Evolutionary conservation across 2,113 vertebrate species (phyloP).

Genomic region (Tretioscincus oriximinensis): DNA sequence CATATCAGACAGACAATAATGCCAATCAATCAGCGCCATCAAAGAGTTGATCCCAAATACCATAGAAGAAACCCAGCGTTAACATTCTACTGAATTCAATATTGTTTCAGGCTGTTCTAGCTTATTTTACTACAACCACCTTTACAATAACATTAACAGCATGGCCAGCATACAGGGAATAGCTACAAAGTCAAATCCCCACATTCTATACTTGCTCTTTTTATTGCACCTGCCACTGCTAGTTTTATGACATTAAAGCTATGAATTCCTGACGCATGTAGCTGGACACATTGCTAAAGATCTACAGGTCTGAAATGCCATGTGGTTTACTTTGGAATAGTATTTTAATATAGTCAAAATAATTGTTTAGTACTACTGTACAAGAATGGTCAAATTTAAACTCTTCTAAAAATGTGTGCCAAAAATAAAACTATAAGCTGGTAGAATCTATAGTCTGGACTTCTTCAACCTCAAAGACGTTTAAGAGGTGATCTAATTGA

Average conservation of each 20-base stretch:
- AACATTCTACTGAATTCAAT: constrained; percentile 9
- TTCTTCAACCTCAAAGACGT: too few relatives aligned
- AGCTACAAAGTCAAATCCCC: neutral
- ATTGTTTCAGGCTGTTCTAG: neutral
- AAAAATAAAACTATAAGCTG: neutral
- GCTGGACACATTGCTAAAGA: neutral
- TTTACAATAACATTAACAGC: neutral
- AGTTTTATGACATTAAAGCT: neutral
- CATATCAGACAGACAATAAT: constrained; percentile 42
- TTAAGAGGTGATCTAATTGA: too few relatives aligned
- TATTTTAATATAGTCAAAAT: neutral
- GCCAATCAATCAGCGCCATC: constrained; percentile 16
- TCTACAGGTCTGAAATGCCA: neutral
- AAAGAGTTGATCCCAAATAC: constrained; percentile 44
- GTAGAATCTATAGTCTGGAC: neutral
- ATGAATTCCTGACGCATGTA: neutral
- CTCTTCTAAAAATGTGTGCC: neutral
- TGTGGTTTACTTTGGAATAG: neutral
- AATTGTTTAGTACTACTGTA: neutral
- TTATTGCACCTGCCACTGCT: neutral
- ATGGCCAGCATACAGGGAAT: neutral
- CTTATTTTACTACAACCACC: neutral
- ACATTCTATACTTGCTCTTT: neutral
- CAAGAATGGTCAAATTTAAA: neutral
- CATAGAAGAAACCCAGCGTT: constrained; percentile 32